Evolutionary conservation across 2,888 invertebrate genomes (phyloP).

Genomic region (Melanargia galathea): DNA sequence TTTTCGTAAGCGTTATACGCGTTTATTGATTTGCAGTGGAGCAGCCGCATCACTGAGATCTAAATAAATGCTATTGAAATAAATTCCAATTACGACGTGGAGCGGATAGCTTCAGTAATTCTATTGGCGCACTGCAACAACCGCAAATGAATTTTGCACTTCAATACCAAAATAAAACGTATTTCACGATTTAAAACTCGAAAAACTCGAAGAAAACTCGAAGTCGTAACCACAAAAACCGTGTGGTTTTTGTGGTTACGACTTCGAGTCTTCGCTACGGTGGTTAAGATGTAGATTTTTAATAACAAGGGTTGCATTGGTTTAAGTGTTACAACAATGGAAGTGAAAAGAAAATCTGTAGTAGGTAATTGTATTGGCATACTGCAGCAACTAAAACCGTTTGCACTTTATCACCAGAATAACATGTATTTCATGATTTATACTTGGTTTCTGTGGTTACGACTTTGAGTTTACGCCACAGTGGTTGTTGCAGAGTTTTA

Average conservation of each 20-base stretch:
- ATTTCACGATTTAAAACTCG: slow-evolving; percentile 19
- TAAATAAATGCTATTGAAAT: slow-evolving; percentile 41
- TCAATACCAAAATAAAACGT: slow-evolving; percentile 21
- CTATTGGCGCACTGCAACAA: slow-evolving; percentile 31
- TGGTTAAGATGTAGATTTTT: no score
- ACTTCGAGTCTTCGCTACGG: no score
- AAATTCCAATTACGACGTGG: slow-evolving; percentile 36
- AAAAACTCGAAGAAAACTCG: no score
- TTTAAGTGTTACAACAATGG: no score
- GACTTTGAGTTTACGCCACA: not conserved
- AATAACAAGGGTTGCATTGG: no score
- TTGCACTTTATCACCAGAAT: slow-evolving; percentile 18
- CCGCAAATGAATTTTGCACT: slow-evolving; percentile 35
- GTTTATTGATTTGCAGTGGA: slow-evolving; percentile 37
- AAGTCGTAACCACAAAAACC: no score
- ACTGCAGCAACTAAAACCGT: slow-evolving; percentile 31
- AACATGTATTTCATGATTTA: slow-evolving; percentile 20
- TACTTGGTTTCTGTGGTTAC: slow-evolving; percentile 9
- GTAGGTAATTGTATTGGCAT: slow-evolving; percentile 39
- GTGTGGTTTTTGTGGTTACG: no score
- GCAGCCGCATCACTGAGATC: slow-evolving; percentile 37
- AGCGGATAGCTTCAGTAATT: slow-evolving; percentile 37
- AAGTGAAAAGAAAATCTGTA: no score
- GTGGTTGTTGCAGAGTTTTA: slow-evolving; percentile 6
- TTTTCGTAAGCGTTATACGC: slow-evolving; percentile 33